Evolutionary conservation across 2,888 invertebrate genomes (phyloP).

Genomic region (Keiferia lycopersicella): DNA sequence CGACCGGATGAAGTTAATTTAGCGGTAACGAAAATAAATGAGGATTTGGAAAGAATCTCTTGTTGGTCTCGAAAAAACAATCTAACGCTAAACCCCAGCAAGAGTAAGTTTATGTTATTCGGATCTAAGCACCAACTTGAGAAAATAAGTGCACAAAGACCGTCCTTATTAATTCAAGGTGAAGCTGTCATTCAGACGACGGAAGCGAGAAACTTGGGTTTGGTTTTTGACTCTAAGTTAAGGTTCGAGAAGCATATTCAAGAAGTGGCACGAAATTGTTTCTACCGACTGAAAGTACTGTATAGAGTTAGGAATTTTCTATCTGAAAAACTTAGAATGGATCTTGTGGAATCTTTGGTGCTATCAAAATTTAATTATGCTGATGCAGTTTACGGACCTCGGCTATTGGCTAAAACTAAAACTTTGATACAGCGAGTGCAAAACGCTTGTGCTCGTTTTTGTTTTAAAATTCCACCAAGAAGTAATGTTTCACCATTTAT

Average conservation of each 20-base stretch:
- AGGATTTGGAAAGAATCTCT: background rate
- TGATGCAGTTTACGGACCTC: no score
- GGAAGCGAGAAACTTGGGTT: conserved; percentile 10
- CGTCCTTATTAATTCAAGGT: background rate
- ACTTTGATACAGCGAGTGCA: no score
- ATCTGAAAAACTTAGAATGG: background rate
- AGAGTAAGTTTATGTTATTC: conserved; percentile 13
- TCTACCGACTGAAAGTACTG: conserved; percentile 9
- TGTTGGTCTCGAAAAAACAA: background rate
- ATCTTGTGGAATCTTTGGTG: no score
- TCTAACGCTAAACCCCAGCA: conserved; percentile 7
- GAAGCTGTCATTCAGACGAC: background rate
- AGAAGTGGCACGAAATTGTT: conserved; percentile 13
- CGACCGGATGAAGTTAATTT: background rate
- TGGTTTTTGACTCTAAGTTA: background rate
- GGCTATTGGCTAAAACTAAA: no score
- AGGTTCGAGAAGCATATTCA: conserved; percentile 9
- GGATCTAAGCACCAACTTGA: background rate
- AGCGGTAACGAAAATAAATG: conserved; percentile 1
- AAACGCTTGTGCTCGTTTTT: no score
- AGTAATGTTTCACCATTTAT: no score
- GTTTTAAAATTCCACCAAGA: no score
- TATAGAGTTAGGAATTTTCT: background rate
- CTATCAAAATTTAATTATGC: no score
- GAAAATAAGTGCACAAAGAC: background rate